Evolutionary conservation across 2,797 vertebrate species (phyloP), one percentile per base, ranked within the genome.

Genomic region (Poeciliopsis presidionis): DNA sequence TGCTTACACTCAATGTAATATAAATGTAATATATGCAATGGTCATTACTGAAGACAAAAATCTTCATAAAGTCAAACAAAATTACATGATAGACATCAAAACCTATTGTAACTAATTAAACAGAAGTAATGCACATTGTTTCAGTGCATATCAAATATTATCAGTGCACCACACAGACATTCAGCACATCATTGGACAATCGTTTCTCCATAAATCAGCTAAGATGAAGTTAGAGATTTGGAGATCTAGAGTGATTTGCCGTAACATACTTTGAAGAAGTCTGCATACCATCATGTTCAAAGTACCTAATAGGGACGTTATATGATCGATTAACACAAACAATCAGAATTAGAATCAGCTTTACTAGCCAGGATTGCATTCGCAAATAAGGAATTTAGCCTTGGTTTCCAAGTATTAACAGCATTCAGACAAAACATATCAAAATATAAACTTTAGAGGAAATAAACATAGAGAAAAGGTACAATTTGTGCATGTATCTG

Each of bases 21-120:
- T 63, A 57, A 81, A 75, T 75, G 55, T 59, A 28, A 55, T 81
- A 72, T 76, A 83, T 81, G 46, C 45, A 76, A 55, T 57, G 46
- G 67, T 79, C 77, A 80, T 81, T 81, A 73, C 13, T 13, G 16
- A 45, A 3, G 8, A 20, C 28, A 13, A 71, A 78, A 87, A 83
- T 83, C 77, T 69, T 47, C 53, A 85, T 82, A 75, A 81, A 84
- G 83, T 39, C 53, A 49, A 5, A 16, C 46, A 51, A 47, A 75
- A 77, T 73, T 13, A 59, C 72, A 41, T 76, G 69, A 72, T 53
- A 41, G 39, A 67, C 4, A 20, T 43, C 11, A 74, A 81, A 74
- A 78, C 30, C 57, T 72, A 59, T 77, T 28, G 59, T 18, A 75
- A 76, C 73, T 18, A 76, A 81, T 51, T n/a, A 49, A 87, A 65